Evolutionary conservation across 1,140 invertebrate genomes (phyloP).

Genomic region (Homalodisca vitripennis): DNA sequence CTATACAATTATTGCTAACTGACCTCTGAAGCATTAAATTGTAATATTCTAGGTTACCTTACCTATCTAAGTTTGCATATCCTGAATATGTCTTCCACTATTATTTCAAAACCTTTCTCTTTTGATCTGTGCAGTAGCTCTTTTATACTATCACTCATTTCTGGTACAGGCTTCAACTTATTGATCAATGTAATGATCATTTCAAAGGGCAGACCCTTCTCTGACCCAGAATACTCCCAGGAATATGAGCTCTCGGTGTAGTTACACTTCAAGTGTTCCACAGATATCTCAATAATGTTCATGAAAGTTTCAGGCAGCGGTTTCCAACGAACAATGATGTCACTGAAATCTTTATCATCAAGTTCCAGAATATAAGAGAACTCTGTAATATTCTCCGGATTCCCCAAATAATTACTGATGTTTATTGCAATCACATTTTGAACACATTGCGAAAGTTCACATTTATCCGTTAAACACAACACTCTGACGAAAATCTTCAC

Average conservation of each 20-base stretch:
- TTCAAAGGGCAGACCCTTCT: not conserved
- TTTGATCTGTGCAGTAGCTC: not conserved
- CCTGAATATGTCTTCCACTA: not conserved
- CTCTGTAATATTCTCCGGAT: not conserved
- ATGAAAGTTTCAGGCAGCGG: not conserved
- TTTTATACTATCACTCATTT: not conserved
- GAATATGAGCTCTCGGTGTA: not conserved
- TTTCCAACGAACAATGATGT: not conserved
- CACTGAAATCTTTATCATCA: not conserved
- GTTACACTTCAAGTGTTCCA: not conserved
- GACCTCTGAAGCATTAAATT: too few relatives aligned
- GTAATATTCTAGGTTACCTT: too few relatives aligned
- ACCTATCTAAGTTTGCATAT: not conserved
- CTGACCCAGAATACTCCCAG: not conserved
- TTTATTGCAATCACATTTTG: not conserved
- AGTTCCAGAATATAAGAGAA: not conserved
- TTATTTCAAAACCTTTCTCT: not conserved
- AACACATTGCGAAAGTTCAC: not conserved
- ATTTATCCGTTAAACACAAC: not conserved
- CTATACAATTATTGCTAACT: too few relatives aligned
- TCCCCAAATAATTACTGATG: not conserved
- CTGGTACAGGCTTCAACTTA: not conserved
- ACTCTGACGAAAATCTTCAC: not conserved
- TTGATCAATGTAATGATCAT: not conserved
- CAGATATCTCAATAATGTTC: not conserved